A percentile compares a stretch with the other conserved stretches of the same genome.
phyloP scores from a whole-genome alignment of 2,113 vertebrate species.

The Oenanthe melanoleuca region DNA sequence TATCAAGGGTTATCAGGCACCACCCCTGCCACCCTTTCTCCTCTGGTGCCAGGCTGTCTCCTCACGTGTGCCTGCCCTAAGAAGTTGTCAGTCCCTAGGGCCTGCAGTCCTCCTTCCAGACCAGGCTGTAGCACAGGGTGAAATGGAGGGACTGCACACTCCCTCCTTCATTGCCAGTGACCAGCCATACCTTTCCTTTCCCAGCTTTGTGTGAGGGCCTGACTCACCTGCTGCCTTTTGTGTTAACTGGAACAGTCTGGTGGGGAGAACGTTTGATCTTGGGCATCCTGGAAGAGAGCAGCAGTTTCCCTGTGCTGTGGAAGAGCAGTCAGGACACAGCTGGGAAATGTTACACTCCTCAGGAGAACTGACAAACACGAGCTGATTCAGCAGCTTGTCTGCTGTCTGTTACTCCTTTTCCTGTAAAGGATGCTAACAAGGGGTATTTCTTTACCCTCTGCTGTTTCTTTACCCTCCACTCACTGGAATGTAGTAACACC shows the following conservation, averaged over 20 bases:
- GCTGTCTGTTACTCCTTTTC: neutral
- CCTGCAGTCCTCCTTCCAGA: neutral
- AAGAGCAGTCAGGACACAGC: neutral
- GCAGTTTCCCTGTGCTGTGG: neutral
- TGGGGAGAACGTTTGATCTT: neutral
- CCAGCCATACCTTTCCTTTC: neutral
- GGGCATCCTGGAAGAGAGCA: accelerated
- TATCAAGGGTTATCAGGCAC: neutral
- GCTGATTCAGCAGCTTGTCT: neutral
- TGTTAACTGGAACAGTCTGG: neutral
- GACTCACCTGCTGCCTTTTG: neutral
- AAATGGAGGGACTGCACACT: neutral
- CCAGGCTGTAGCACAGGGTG: neutral
- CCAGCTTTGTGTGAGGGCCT: neutral
- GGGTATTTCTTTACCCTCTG: neutral
- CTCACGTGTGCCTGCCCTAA: neutral
- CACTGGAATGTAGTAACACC: neutral
- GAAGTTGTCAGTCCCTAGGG: neutral
- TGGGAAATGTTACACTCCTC: neutral
- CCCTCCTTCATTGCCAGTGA: neutral
- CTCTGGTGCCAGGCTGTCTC: neutral
- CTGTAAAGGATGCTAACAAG: neutral
- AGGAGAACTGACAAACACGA: neutral
- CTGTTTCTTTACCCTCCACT: neutral
- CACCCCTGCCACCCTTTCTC: too few relatives aligned